Conservation (phyloP, 2,797 vertebrate species). For the Enteromius unitaeniatus region DNA sequence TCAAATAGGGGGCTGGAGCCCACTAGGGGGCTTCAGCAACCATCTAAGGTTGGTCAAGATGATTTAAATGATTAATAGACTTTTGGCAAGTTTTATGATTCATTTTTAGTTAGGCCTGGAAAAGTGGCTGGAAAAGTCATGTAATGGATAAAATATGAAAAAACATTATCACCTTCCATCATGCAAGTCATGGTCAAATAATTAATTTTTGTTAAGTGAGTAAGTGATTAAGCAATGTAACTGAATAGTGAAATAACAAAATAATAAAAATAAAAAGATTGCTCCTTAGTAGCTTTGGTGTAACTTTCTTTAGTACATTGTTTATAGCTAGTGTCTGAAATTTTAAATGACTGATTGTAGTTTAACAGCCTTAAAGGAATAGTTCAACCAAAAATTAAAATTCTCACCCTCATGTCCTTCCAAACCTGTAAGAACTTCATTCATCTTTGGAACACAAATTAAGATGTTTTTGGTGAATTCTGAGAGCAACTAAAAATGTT, state of each 20-base stretch:
- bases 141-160: not conserved
- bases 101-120: not conserved
- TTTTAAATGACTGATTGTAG: not conserved
- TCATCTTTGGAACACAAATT: not conserved
- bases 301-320: not conserved
- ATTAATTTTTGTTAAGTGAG: not conserved
- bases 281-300: not conserved
- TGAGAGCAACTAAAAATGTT: not conserved
- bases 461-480: not conserved
- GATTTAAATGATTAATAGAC: not conserved
- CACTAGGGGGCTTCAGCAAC: not conserved
- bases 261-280: not conserved
- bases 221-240: not conserved
- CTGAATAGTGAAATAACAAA: too few species aligned
- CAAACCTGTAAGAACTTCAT: not conserved
- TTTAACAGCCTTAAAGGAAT: not conserved
- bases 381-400: not conserved
- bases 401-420: not conserved
- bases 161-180: not conserved
- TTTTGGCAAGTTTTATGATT: not conserved
- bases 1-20: not conserved
- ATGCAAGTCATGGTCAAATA: not conserved
- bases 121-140: not conserved
- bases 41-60: not conserved
- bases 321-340: not conserved